Percentiles rank a stretch among this genome's conserved stretches.
Conservation (phyloP, 2,113 vertebrate species). For the Rhineura floridana region DNA sequence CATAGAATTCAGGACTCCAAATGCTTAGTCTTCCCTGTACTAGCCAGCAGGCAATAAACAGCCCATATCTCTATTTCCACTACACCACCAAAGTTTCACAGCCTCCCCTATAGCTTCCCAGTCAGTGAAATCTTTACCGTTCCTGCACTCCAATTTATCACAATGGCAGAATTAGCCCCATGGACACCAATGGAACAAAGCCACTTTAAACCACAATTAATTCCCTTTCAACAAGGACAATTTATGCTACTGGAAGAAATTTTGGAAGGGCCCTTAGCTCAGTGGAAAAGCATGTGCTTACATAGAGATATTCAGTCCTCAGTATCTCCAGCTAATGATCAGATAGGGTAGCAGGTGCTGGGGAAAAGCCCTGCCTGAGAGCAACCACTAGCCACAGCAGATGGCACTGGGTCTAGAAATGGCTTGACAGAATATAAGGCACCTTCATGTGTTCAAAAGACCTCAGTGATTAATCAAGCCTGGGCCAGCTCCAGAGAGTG, state of each 20-base stretch:
- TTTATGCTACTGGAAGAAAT: not conserved
- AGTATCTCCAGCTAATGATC: not conserved
- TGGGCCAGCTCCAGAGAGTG: not conserved
- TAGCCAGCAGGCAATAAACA: not conserved
- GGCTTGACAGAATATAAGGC: not conserved
- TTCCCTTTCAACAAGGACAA: not conserved
- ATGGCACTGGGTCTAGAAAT: not conserved
- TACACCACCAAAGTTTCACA: not conserved
- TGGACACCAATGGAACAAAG: not conserved
- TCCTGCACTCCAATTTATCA: not conserved
- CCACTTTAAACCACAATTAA: not conserved
- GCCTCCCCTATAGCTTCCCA: not conserved
- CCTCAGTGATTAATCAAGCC: not conserved
- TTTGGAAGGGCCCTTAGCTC: not conserved
- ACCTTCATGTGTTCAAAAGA: not conserved
- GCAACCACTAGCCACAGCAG: not conserved
- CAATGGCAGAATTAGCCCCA: not conserved
- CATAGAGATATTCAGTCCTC: not conserved
- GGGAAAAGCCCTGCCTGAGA: not conserved
- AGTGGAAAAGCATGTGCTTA: not conserved
- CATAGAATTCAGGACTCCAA: not conserved
- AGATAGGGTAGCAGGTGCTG: not conserved
- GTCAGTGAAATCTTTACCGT: not conserved
- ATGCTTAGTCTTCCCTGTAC: not conserved
- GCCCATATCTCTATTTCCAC: not conserved